Conservation (phyloP, 2,888 invertebrate genomes). For the Xylota segnis region DNA sequence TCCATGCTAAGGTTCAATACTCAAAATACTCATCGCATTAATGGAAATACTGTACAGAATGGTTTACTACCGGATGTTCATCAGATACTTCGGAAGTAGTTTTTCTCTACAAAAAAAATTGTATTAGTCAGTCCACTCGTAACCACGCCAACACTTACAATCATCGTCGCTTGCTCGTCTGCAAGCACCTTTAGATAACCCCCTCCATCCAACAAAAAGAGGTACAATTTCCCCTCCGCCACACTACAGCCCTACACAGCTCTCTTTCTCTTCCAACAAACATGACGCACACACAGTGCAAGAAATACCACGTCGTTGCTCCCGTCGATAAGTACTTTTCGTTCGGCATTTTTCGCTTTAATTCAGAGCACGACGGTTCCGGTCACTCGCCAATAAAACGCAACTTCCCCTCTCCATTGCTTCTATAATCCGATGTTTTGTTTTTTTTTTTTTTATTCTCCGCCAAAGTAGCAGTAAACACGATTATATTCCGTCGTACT, state of each 20-base stretch:
- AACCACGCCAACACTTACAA: no score
- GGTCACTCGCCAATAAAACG: slow-evolving; percentile 3
- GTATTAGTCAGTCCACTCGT: no score
- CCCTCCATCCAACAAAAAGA: neutral
- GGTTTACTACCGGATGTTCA: no score
- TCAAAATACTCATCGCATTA: no score
- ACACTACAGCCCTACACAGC: slow-evolving; percentile 29
- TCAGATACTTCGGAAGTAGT: no score
- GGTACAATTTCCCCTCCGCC: slow-evolving; percentile 14
- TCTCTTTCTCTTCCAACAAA: slow-evolving; percentile 51
- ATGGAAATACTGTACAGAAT: no score
- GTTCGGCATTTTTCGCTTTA: slow-evolving; percentile 59
- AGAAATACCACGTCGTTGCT: slow-evolving; percentile 75
- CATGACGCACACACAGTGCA: slow-evolving; percentile 67
- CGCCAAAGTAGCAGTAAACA: neutral
- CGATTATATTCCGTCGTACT: neutral
- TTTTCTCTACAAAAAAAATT: no score
- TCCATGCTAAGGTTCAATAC: no score
- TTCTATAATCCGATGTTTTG: neutral
- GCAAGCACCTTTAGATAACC: neutral
- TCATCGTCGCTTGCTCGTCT: no score
- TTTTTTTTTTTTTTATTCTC: neutral
- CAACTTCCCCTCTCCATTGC: neutral
- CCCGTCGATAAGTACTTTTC: slow-evolving; percentile 41
- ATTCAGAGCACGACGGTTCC: slow-evolving; percentile 26